Base-by-base conservation (phyloP, 2,797 vertebrate species). In the Propithecus perrieri region DNA sequence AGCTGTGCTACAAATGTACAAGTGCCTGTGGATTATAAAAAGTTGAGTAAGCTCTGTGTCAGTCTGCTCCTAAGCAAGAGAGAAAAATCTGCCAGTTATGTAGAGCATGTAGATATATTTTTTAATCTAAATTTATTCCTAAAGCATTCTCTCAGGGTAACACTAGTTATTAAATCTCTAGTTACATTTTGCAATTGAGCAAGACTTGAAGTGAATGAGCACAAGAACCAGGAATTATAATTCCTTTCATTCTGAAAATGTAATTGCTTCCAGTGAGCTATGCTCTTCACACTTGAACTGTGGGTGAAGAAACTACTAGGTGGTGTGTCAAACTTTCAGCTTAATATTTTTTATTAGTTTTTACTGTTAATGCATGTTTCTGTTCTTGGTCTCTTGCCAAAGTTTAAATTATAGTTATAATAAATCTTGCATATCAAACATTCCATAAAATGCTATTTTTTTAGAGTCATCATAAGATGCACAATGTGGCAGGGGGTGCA, bases 41-140 rank as follows among this genome's bases (percentile, higher is more conserved):
- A 95, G 35, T 22, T 59, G 33, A 94, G 41, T 38, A 75, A 97
- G 57, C 1, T 95, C 67, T 69, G 43, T 93, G 20, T 84, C 90
- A 96, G 85, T 86, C 46, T 11, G 14, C 33, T 95, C 72, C 91
- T 63, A 92, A 97, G 61, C 15, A 90, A 65, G 28, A 65, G 83
- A 87, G 13, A 96, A 50, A 85, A 93, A 86, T 24, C 74, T 97
- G 50, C 41, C 83, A 95, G 53, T 30, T 96, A 91, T 48, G 6
- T 55, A 67, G 46, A 94, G 91, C 28, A 96, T n/a, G 15, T 65
- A 55, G 94, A 86, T 33, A 67, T 10, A 75, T 89, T 92, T 79
- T 91, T 55, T 0, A 74, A 89, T 86, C 79, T 98, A 96, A 97
- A 38, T 83, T 13, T 93, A 96, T 96, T 97, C 63, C 17, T 96